These are phyloP conservation scores for Atractosteus spatula DNA, from an alignment of 2,113 vertebrate genomes.

Conservation along the genomic window DNA sequence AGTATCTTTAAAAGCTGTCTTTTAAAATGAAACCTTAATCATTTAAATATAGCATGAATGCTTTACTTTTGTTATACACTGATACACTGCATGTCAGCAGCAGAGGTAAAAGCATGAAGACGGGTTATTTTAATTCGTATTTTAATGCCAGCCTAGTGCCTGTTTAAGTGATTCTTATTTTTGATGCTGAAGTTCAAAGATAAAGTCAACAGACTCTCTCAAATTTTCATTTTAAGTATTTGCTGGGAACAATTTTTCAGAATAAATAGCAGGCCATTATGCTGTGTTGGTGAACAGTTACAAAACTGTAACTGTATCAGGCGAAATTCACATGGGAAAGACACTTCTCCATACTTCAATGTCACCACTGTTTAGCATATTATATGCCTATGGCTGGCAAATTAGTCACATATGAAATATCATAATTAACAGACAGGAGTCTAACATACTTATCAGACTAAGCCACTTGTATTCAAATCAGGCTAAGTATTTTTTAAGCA, in stretches of 20 bases:
- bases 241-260: slow-evolving; percentile 31
- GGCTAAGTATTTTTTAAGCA: slow-evolving; percentile 33
- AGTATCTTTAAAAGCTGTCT: neutral
- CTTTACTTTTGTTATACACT: neutral
- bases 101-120: neutral
- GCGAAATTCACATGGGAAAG: slow-evolving; percentile 24
- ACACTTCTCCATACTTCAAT: slow-evolving; percentile 30
- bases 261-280: slow-evolving; percentile 34
- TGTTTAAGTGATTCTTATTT: slow-evolving; percentile 13
- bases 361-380: slow-evolving; percentile 55
- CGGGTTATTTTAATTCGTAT: slow-evolving; percentile 36
- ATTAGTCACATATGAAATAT: slow-evolving; percentile 71
- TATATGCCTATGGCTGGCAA: slow-evolving; percentile 60
- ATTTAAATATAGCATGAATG: neutral
- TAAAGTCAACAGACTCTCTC: slow-evolving; percentile 39
- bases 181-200: slow-evolving; percentile 11
- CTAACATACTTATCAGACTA: slow-evolving; percentile 64
- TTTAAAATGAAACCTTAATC: slow-evolving; percentile 1
- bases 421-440: slow-evolving; percentile 73
- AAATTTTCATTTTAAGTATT: slow-evolving; percentile 39
- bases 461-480: slow-evolving; percentile 59
- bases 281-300: slow-evolving; percentile 32
- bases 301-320: slow-evolving; percentile 40
- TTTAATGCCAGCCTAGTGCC: slow-evolving; percentile 25
- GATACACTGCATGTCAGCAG: slow-evolving; percentile 9